Evolutionary conservation across 2,888 invertebrate genomes (phyloP), one percentile per base, ranked within the genome.

Genomic region (Rhingia campestris): DNA sequence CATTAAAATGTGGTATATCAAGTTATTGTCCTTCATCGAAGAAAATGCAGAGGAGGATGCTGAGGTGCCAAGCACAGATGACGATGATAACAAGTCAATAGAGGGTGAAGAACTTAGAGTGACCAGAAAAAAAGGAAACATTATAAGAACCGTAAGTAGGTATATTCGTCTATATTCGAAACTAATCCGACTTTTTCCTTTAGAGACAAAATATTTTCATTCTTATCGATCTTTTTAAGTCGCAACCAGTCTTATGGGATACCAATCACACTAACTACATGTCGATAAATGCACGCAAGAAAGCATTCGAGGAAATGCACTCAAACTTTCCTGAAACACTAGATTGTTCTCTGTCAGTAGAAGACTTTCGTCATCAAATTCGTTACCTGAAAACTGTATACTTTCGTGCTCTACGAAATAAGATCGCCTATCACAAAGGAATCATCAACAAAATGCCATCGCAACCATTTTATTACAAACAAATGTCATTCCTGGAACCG

Each of bases 401-500:
- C 30, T n/a, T 41, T 7, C 3, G 30, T 5, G 5, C 5, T 5
- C 10, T 22, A 1, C 41, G 6, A 6, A 33, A 12, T 12, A 1
- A 7, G 0, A 6, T 7, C 6, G 32, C 12, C 30, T 10, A 4
- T 51, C 0, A 4, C 30, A 10, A n/a, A 22, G 49, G n/a, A 32
- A 22, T 9, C 2, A 4, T 30, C 5, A 4, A 4, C 2, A 7
- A 22, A 2, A 7, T 45, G 6, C n/a, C 30, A 49, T 3, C n/a
- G 4, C 53, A 14, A 10, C 51, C 41, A 0, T 66, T 41, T 33
- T 66, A 41, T 10, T 66, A 33, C 32, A 14, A 53, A 0, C 33
- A n/a, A 33, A 33, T 66, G 53, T 53, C 66, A 32, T 66, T 66
- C 14, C 53, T 66, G 10, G 41, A 66, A 33, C 66, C 66, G 4